Conservation (phyloP, 2,888 invertebrate species). For the Eristalis intricaria region DNA sequence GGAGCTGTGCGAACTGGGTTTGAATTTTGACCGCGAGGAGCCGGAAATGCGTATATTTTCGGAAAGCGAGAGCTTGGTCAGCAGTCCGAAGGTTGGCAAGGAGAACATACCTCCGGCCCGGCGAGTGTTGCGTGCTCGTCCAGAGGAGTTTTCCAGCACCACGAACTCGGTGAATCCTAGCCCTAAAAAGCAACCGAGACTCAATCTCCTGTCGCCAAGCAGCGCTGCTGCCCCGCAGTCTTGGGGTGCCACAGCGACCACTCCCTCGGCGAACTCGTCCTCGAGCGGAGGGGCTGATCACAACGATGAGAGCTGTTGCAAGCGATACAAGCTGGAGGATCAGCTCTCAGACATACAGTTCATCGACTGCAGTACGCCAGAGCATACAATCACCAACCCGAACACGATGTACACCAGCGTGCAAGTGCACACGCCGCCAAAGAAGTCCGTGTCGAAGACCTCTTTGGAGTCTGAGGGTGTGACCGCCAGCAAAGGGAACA, state of each 20-base stretch:
- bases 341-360: slow-evolving; percentile 90
- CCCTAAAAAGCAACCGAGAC: slow-evolving; percentile 84
- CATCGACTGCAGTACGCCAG: slow-evolving; percentile 90
- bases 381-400: slow-evolving; percentile 82
- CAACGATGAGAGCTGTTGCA: slow-evolving; percentile 83
- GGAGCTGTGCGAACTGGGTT: slow-evolving; percentile 91
- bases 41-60: slow-evolving; percentile 93
- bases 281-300: slow-evolving; percentile 67
- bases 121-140: slow-evolving; percentile 82
- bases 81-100: slow-evolving; percentile 83
- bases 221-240: slow-evolving; percentile 75
- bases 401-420: slow-evolving; percentile 79
- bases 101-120: slow-evolving; percentile 82
- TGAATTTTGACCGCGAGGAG: slow-evolving; percentile 92
- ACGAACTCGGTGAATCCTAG: slow-evolving; percentile 84
- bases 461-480: slow-evolving; percentile 61
- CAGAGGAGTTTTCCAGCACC: slow-evolving; percentile 83
- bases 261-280: slow-evolving; percentile 34
- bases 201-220: slow-evolving; percentile 80
- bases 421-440: slow-evolving; percentile 80
- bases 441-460: slow-evolving; percentile 72
- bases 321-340: slow-evolving; percentile 88
- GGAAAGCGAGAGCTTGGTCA: slow-evolving; percentile 89
- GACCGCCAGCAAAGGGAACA: slow-evolving; percentile 48
- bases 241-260: slow-evolving; percentile 39